Evolutionary conservation across 1,140 invertebrate species (phyloP), one percentile per base, ranked within the genome.

Genomic region (Planococcus citri): DNA sequence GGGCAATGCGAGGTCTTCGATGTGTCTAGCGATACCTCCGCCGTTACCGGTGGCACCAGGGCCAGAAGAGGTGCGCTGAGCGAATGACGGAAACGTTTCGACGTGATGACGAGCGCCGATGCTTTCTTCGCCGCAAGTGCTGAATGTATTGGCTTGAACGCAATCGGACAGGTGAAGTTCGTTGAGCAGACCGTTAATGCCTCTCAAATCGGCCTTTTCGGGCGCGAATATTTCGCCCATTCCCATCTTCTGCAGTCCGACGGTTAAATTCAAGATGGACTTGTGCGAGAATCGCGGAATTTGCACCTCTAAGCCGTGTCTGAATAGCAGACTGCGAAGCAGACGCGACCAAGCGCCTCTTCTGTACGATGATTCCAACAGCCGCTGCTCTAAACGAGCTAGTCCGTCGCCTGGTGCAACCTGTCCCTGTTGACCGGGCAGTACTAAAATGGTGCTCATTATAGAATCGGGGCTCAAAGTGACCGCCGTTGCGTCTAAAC

Each of bases 261-360:
- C 81, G 0, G 89, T 88, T 0, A 89, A 83, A 74, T 93, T 92
- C 1, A 92, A 83, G 0, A 90, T 82, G 0, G 89, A 91, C 64
- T 87, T 82, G 73, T 92, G 91, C 37, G 87, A 88, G 75, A 92
- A 91, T 72, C 89, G 83, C 0, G 91, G 91, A 57, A 93, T 51
- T 75, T 92, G 89, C 2, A 91, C 78, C 77, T 92, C 89, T 57
- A 92, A 79, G 0, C 87, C 86, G 3, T 85, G 82, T 0, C 89
- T 80, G 27, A 87, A 87, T 71, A 89, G 83, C 1, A 91, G 77
- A 0, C 87, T 84, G 12, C 87, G 83, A 10, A 92, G 80, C 12
- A 92, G 74, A 68, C 87, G 84, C 29, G 87, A 84, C 88, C 89
- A 91, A 1, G 83, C 78, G n/a, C 84, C 83, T 25, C 86, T 83